Conservation (phyloP, 2,888 invertebrate genomes). For the Elegia similella region DNA sequence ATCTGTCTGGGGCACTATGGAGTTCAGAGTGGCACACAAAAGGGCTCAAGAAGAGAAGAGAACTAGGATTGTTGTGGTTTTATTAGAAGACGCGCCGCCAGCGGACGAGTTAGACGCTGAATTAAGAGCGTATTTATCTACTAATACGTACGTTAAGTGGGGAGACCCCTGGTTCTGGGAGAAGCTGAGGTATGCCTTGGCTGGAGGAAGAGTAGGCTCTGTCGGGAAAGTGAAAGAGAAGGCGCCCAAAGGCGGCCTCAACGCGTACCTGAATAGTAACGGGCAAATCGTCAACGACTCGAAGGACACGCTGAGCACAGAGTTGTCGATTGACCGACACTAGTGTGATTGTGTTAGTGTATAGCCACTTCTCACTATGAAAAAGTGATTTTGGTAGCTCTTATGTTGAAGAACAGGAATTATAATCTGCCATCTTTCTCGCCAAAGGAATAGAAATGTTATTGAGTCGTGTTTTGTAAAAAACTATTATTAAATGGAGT, state of each 20-base stretch:
- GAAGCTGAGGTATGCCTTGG: constrained; percentile 87
- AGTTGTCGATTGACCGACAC: neutral
- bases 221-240: neutral
- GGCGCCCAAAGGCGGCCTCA: neutral
- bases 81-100: constrained; percentile 82
- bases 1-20: constrained; percentile 85
- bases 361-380: too few relatives aligned
- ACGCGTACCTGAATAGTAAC: neutral
- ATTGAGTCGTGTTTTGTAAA: neutral
- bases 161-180: constrained; percentile 91
- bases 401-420: too few relatives aligned
- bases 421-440: neutral
- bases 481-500: too few relatives aligned
- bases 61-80: constrained; percentile 85
- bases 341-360: too few relatives aligned
- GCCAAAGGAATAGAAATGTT: neutral
- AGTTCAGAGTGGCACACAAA: constrained; percentile 77
- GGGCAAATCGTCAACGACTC: constrained; percentile 1
- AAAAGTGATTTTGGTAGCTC: too few relatives aligned
- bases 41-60: constrained; percentile 67
- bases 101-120: constrained; percentile 66
- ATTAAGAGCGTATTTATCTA: constrained; percentile 84
- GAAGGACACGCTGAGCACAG: neutral
- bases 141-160: constrained; percentile 91
- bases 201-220: constrained; percentile 20